phyloP scores from a whole-genome alignment of 2,113 vertebrate genomes.

The Archilochus colubris region DNA sequence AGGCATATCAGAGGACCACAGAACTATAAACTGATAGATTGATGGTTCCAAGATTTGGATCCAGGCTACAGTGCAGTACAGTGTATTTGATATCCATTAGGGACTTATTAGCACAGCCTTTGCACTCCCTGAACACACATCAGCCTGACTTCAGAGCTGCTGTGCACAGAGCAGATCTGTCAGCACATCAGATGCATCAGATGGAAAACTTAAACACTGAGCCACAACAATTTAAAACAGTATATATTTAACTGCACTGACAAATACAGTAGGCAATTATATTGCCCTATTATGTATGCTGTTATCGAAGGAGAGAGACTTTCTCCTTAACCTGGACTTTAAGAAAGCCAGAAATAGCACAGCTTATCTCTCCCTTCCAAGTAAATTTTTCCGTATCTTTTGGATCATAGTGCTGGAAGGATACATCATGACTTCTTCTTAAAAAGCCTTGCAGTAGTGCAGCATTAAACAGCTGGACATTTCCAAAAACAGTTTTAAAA shows the following conservation, averaged over 20 bases:
- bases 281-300: not conserved
- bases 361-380: not conserved
- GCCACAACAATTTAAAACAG: not conserved
- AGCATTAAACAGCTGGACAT: not conserved
- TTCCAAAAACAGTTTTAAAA: not conserved
- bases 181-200: not conserved
- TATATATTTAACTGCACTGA: not conserved
- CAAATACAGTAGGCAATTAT: not conserved
- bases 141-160: not conserved
- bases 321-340: not conserved
- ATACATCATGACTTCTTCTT: not conserved
- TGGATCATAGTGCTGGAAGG: not conserved
- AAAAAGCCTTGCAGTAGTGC: not conserved
- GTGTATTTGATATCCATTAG: not conserved
- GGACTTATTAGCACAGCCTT: not conserved
- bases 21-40: not conserved
- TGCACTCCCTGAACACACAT: rapidly evolving
- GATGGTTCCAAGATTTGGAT: not conserved
- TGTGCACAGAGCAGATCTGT: not conserved
- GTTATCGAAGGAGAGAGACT: not conserved
- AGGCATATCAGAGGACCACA: not conserved
- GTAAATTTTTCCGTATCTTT: not conserved
- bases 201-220: not conserved
- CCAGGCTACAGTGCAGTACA: not conserved
- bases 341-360: not conserved